These are phyloP conservation scores for Bombus superbus DNA, from an alignment of 1,140 invertebrate genomes.

Conservation along the genomic window DNA sequence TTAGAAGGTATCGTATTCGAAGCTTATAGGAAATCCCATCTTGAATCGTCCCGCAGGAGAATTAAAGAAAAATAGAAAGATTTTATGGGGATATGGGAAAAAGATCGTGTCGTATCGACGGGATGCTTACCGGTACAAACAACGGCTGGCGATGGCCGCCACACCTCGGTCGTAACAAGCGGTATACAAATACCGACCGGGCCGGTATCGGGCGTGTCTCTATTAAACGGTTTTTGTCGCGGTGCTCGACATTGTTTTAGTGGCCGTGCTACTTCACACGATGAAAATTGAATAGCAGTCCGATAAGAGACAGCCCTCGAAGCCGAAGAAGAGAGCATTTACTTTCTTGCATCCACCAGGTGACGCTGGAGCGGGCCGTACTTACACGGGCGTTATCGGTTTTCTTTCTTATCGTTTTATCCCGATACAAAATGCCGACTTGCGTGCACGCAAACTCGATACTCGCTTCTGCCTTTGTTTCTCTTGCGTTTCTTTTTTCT, in stretches of 20 bases:
- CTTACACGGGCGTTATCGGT: constrained; percentile 7
- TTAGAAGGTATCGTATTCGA: no score
- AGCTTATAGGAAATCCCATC: no score
- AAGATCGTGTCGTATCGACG: not conserved
- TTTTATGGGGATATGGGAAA: accelerated
- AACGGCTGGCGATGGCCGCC: not conserved
- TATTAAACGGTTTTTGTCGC: constrained; percentile 41
- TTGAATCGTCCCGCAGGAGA: no score
- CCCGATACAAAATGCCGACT: not conserved
- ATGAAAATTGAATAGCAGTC: constrained; percentile 34
- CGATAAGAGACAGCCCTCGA: constrained; percentile 43
- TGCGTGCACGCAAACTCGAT: constrained; percentile 51
- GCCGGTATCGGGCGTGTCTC: constrained; percentile 21
- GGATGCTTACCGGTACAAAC: not conserved
- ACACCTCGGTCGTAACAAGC: constrained; percentile 2
- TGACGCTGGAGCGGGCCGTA: not conserved
- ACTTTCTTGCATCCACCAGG: constrained; percentile 33
- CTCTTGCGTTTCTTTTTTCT: constrained; percentile 19
- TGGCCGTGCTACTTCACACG: constrained; percentile 9
- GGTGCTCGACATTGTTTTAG: constrained; percentile 35
- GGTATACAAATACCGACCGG: not conserved
- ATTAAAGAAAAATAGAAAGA: not conserved
- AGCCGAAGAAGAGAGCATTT: constrained; percentile 32
- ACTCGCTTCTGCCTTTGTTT: constrained; percentile 32
- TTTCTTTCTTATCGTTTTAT: constrained; percentile 17